Evolutionary conservation across 2,797 vertebrate species (phyloP), one percentile per base, ranked within the genome.

Genomic region (Enteromius thamalakanensis): DNA sequence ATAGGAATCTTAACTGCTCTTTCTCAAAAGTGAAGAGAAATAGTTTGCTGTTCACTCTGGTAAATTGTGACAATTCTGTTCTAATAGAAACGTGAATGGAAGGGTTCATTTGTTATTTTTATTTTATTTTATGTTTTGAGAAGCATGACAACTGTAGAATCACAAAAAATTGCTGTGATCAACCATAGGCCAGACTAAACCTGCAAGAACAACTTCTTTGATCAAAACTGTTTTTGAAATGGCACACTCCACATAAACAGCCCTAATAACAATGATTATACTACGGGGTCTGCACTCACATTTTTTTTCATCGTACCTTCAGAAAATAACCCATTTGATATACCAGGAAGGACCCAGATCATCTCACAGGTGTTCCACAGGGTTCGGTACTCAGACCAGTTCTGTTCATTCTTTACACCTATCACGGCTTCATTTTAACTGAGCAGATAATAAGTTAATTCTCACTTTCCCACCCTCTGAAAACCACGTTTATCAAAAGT

Each of bases 321-420:
- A 65, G 29, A 67, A 67, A 67, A 23, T 1, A 49, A 65, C 11
- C 29, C 32, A 51, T 29, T 9, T 51, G 7, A 47, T 47, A 64
- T 75, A 55, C 40, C 55, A 11, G 11, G 4, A 75, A 37, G 17
- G 47, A 72, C 29, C 3, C 12, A 15, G 21, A 23, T 76, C 55
- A 51, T 76, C 55, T 42, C 37, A 76, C 8, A 12, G 74, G 34
- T 6, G 37, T 76, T 76, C 55, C 55, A 76, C n/a, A 45, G 53
- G 55, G 55, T 76, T 76, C 55, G 26, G 14, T 60, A 42, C 37
- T 42, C 14, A 26, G 12, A 60, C 74, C 34, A 76, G 9, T 76
- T 76, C 19, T 53, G 29, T 74, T 74, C 49, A 34, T 49, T 12
- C 12, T 60, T 19, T 60, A 76, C 37, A 42, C 21, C n/a, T 45